Percentiles rank a stretch among this genome's conserved stretches.
Evolutionary conservation across 2,113 vertebrate species (phyloP).

Genomic region (Mionectes macconnelli): DNA sequence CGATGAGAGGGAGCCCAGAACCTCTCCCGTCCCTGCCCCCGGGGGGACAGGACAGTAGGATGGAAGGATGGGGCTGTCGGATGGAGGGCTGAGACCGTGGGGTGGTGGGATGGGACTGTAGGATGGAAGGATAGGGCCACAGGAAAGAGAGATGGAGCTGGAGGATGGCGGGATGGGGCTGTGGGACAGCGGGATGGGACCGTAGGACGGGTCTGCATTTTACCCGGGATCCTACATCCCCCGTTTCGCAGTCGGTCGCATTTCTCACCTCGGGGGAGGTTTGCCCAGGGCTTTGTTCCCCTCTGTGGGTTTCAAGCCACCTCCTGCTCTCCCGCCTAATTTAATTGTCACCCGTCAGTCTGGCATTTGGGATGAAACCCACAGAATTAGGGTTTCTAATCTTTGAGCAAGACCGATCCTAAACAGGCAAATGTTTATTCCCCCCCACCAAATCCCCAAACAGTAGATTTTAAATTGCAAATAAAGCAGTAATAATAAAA

Average conservation of each 20-base stretch:
- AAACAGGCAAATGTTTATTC: not conserved
- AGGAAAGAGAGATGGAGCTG: not conserved
- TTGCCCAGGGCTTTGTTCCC: slow-evolving; percentile 11
- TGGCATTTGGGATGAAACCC: slow-evolving; percentile 9
- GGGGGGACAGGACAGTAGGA: not conserved
- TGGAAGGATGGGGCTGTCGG: rapidly evolving
- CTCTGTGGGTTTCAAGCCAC: not conserved
- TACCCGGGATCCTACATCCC: not conserved
- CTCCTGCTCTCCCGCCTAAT: slow-evolving; percentile 28
- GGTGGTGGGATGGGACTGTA: rapidly evolving
- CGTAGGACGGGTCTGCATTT: not conserved
- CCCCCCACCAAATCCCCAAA: not conserved
- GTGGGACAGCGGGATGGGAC: not conserved
- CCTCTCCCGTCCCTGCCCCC: not conserved
- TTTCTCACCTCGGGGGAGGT: slow-evolving; percentile 27
- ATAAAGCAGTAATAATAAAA: not conserved
- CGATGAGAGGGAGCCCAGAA: not conserved
- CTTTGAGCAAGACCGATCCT: not conserved
- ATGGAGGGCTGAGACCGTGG: rapidly evolving
- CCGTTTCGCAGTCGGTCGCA: not conserved
- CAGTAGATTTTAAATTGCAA: not conserved
- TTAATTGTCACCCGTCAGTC: slow-evolving; percentile 41
- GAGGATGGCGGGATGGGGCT: not conserved
- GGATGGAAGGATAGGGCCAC: rapidly evolving
- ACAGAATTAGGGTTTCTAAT: not conserved